A percentile compares a stretch with the other conserved stretches of the same genome.
Evolutionary conservation across 1,140 invertebrate genomes (phyloP).

Genomic region (Macrocentrus cingulum): DNA sequence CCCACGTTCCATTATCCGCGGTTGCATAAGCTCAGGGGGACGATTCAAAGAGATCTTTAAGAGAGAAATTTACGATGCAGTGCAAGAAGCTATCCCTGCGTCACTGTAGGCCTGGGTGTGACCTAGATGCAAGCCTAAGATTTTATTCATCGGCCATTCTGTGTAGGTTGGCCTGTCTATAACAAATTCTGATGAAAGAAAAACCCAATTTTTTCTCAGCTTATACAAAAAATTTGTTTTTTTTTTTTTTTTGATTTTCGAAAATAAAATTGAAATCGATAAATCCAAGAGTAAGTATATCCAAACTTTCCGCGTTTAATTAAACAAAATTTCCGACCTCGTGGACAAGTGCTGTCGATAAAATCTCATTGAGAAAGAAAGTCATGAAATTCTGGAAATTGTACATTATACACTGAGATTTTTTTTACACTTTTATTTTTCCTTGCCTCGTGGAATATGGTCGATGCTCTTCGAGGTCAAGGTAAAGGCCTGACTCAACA

Average conservation of each 20-base stretch:
- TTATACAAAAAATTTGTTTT: no score
- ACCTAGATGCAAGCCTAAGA: neutral
- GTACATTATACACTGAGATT: conserved; percentile 18
- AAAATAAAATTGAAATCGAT: no score
- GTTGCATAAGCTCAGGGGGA: conserved; percentile 36
- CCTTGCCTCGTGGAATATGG: conserved; percentile 48
- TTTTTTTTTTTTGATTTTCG: no score
- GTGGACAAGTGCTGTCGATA: neutral
- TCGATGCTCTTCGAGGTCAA: conserved; percentile 51
- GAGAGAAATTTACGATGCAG: neutral
- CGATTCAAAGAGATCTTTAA: neutral
- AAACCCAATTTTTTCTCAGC: no score
- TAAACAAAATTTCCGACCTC: neutral
- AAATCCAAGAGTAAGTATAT: no score
- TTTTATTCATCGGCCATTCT: neutral
- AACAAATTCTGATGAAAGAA: neutral
- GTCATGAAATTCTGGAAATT: conserved; percentile 25
- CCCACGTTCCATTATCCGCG: conserved; percentile 36
- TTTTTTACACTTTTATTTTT: conserved; percentile 32
- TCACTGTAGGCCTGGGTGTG: neutral
- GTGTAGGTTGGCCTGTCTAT: neutral
- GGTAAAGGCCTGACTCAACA: conserved; percentile 41
- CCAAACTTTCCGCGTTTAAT: no score
- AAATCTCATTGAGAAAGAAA: neutral
- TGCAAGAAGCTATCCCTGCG: neutral